A percentile compares a stretch with the other conserved stretches of the same genome.
Conservation (phyloP, 1,140 invertebrate genomes). For the Macrocentrus cingulum region DNA sequence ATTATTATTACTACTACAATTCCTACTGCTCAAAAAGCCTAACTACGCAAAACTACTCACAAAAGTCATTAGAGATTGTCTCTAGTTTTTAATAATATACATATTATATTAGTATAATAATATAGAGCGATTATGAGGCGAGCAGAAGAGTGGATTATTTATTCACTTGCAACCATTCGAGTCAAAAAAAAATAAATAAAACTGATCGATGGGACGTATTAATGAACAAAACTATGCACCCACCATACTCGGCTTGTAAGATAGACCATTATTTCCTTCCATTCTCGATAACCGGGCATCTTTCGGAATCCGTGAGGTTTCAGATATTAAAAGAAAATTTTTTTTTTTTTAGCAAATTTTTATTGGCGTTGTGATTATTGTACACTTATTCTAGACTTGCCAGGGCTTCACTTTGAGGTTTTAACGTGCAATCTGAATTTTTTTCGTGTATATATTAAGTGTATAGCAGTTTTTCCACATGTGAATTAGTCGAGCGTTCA, state of each 20-base stretch:
- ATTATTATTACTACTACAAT: no score
- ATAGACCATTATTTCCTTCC: slow-evolving; percentile 51
- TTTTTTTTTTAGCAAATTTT: background rate
- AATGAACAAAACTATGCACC: slow-evolving; percentile 17
- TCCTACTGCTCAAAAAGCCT: slow-evolving; percentile 52
- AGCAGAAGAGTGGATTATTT: slow-evolving; percentile 6
- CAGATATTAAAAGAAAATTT: no score
- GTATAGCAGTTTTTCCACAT: no score
- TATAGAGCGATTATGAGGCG: slow-evolving; percentile 6
- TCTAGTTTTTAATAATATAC: slow-evolving; percentile 53
- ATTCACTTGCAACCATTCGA: background rate
- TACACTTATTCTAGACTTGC: slow-evolving; percentile 28
- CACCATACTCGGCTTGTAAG: slow-evolving; percentile 43
- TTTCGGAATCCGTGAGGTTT: slow-evolving; percentile 36
- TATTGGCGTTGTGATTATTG: slow-evolving; percentile 1
- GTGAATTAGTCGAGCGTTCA: slow-evolving; percentile 12
- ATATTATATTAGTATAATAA: slow-evolving; percentile 29
- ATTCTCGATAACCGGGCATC: slow-evolving; percentile 37
- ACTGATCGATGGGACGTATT: background rate
- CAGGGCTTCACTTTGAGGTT: slow-evolving; percentile 33
- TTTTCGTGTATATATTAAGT: slow-evolving; percentile 29
- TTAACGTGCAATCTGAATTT: slow-evolving; percentile 19
- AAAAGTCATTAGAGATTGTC: slow-evolving; percentile 58
- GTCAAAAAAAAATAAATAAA: slow-evolving; percentile 16
- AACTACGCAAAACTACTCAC: slow-evolving; percentile 52